Conservation (phyloP, 2,888 invertebrate species). For the Incurvaria masculella region DNA sequence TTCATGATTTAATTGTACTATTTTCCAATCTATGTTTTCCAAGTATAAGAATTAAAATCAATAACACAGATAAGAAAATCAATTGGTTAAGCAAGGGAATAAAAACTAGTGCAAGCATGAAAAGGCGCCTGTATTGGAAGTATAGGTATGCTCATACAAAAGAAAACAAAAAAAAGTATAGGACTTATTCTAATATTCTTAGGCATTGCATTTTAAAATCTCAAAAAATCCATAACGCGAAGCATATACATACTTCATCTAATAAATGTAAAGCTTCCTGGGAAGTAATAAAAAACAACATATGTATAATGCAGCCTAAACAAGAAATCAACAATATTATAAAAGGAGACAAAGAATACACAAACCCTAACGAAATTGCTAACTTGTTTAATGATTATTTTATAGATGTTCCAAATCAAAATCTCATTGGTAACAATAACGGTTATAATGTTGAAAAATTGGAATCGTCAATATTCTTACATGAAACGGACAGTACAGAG, state of each 20-base stretch:
- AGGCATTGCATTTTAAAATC: slow-evolving; percentile 2
- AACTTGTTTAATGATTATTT: slow-evolving; percentile 11
- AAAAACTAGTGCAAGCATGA: slow-evolving; percentile 7
- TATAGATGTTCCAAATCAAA: too few relatives aligned
- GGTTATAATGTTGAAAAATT: too few relatives aligned
- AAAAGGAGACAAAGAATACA: too few relatives aligned
- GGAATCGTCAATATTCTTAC: too few relatives aligned
- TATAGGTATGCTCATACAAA: slow-evolving; percentile 2
- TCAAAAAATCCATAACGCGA: slow-evolving; percentile 2
- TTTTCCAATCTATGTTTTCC: slow-evolving; percentile 9
- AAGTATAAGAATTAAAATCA: slow-evolving; percentile 3
- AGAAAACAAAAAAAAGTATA: slow-evolving; percentile 3
- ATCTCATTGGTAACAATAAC: too few relatives aligned
- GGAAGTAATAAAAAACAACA: too few relatives aligned
- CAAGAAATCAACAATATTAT: slow-evolving; percentile 5
- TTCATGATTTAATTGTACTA: slow-evolving; percentile 4
- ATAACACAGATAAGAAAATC: neutral
- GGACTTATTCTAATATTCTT: too few relatives aligned
- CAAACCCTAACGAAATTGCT: too few relatives aligned
- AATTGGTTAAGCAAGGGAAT: slow-evolving; percentile 9
- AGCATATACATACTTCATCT: too few relatives aligned
- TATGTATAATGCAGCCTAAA: too few relatives aligned
- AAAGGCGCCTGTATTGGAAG: slow-evolving; percentile 6
- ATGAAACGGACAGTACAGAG: too few relatives aligned
- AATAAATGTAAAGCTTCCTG: slow-evolving; percentile 5